Evolutionary conservation across 2,888 invertebrate genomes (phyloP).

Genomic region (Epirrita christyi): DNA sequence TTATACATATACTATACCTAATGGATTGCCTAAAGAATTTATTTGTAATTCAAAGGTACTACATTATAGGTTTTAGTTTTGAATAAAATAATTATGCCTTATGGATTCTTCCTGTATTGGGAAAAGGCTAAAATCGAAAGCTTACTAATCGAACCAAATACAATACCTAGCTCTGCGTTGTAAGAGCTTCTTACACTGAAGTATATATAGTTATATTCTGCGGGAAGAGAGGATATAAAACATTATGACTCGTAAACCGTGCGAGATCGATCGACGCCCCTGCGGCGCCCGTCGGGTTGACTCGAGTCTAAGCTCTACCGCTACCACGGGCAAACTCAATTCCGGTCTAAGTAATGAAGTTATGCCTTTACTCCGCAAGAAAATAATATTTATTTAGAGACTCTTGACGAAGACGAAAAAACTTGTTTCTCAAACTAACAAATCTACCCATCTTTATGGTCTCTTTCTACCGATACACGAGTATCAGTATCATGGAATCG

Average conservation of each 20-base stretch:
- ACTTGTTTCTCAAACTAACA: not conserved
- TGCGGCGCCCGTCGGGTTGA: conserved; percentile 56
- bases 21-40: conserved; percentile 3
- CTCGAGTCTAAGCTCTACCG: conserved; percentile 31
- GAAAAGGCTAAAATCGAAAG: no score
- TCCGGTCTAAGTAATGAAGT: conserved; percentile 24
- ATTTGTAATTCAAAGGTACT: not conserved
- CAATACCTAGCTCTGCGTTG: not conserved
- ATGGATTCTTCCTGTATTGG: no score
- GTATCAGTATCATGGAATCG: not conserved
- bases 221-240: conserved; percentile 57
- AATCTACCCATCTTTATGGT: not conserved
- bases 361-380: conserved; percentile 18
- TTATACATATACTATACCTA: no score
- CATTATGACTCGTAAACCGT: conserved; percentile 68
- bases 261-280: conserved; percentile 75
- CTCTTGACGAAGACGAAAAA: not conserved
- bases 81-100: no score
- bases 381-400: conserved; percentile 10
- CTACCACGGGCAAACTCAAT: conserved; percentile 37
- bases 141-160: not conserved
- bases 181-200: conserved; percentile 12
- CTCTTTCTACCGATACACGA: not conserved
- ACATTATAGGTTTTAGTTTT: no score
- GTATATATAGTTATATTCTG: conserved; percentile 31